These are phyloP conservation scores for Stercorarius parasiticus DNA, from an alignment of 2,113 vertebrate genomes.

Conservation along the genomic window DNA sequence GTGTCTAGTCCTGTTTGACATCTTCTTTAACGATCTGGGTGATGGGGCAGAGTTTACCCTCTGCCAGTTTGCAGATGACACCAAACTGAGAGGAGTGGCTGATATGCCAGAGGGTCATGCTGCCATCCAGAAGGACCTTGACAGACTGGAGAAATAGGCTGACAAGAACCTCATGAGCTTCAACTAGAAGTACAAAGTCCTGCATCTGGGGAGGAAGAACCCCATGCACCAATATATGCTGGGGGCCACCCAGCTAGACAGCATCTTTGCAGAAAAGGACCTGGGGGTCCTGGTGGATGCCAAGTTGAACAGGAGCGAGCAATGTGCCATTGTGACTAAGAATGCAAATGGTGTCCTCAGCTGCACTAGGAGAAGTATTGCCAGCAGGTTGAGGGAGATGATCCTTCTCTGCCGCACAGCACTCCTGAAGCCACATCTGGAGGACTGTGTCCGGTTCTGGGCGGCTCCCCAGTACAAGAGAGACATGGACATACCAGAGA, in stretches of 20 bases:
- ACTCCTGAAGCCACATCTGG: neutral
- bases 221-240: neutral
- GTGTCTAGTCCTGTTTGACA: neutral
- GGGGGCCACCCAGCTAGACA: neutral
- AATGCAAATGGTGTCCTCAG: neutral
- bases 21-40: neutral
- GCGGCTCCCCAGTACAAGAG: neutral
- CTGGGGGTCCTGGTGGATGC: neutral
- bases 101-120: rapidly evolving
- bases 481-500: neutral
- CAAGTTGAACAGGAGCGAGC: neutral
- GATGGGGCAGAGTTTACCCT: neutral
- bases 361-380: neutral
- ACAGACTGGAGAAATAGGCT: neutral
- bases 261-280: neutral
- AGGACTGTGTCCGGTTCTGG: neutral
- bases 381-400: neutral
- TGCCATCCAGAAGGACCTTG: neutral
- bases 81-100: neutral
- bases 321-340: neutral
- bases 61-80: neutral
- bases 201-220: neutral
- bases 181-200: neutral
- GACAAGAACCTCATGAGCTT: neutral
- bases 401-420: neutral